phyloP scores from a whole-genome alignment of 2,797 vertebrate species.

The Pempheris klunzingeri region DNA sequence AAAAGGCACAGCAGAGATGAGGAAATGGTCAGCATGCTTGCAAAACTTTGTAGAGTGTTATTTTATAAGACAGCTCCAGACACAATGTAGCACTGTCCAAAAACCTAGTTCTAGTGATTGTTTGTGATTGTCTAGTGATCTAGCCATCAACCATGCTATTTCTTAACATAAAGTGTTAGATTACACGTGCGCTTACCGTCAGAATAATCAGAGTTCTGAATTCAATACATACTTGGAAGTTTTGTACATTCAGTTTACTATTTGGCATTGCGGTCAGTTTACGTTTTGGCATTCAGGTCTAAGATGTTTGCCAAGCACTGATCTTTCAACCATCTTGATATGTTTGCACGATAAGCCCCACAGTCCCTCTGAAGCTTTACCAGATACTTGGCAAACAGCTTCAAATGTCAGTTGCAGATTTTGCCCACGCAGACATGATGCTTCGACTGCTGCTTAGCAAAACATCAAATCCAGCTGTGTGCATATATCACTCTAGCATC shows the following conservation, averaged over 20 bases:
- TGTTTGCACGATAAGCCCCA: constrained; percentile 52
- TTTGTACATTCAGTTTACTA: constrained; percentile 10
- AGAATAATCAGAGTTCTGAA: neutral
- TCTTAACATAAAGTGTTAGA: neutral
- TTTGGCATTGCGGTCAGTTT: constrained; percentile 25
- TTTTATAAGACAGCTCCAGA: constrained; percentile 36
- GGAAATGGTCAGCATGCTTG: constrained; percentile 46
- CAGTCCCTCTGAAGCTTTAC: constrained; percentile 52
- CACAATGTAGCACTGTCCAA: neutral
- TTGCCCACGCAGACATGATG: constrained; percentile 13
- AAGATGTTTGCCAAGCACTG: constrained; percentile 45
- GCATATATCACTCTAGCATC: constrained; percentile 7
- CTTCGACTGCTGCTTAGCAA: constrained; percentile 39
- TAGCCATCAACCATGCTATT: neutral
- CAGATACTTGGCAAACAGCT: constrained; percentile 60
- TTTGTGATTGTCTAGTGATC: too few species aligned
- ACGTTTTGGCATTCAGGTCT: constrained; percentile 48
- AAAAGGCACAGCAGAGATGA: constrained; percentile 49
- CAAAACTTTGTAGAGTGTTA: constrained; percentile 5
- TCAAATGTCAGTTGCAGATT: constrained; percentile 74
- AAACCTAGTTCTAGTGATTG: neutral
- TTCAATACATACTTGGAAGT: neutral
- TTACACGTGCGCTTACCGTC: neutral
- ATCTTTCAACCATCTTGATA: constrained; percentile 54
- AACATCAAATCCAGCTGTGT: constrained; percentile 40